These are phyloP conservation scores for Callionymus lyra DNA, from an alignment of 2,113 vertebrate species.

Conservation along the genomic window DNA sequence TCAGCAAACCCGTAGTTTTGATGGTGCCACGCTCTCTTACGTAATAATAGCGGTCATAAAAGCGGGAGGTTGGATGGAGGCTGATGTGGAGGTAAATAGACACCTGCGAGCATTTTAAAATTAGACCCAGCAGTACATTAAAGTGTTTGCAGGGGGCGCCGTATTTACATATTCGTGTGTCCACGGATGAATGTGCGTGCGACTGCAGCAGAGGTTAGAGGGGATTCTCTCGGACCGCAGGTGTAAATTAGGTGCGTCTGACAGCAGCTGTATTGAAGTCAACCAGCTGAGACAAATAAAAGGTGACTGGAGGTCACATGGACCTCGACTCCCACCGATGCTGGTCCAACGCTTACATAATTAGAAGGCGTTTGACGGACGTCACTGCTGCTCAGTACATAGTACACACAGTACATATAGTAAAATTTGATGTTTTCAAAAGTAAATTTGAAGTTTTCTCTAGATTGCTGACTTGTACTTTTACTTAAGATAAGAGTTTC, in stretches of 20 bases:
- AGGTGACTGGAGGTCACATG: slow-evolving; percentile 49
- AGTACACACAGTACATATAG: too few relatives aligned
- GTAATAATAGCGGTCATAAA: slow-evolving; percentile 53
- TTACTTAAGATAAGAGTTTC: not conserved
- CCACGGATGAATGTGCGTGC: not conserved
- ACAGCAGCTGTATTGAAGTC: slow-evolving; percentile 44
- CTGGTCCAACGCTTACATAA: slow-evolving; percentile 13
- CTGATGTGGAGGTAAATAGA: slow-evolving; percentile 41
- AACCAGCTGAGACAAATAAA: slow-evolving; percentile 57
- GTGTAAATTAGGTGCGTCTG: slow-evolving; percentile 50
- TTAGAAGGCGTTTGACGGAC: too few relatives aligned
- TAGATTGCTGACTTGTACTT: too few relatives aligned
- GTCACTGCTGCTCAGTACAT: too few relatives aligned
- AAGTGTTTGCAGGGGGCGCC: slow-evolving; percentile 15
- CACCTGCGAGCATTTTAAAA: slow-evolving; percentile 19
- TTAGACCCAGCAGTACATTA: slow-evolving; percentile 20
- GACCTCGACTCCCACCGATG: slow-evolving; percentile 13
- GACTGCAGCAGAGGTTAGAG: slow-evolving; percentile 5
- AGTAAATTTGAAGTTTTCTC: too few relatives aligned
- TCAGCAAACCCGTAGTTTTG: slow-evolving; percentile 52
- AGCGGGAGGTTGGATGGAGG: slow-evolving; percentile 21
- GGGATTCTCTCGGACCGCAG: slow-evolving; percentile 9
- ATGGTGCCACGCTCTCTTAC: slow-evolving; percentile 46
- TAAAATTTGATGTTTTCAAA: too few relatives aligned
- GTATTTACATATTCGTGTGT: slow-evolving; percentile 11